Evolutionary conservation across 1,140 invertebrate species (phyloP), one percentile per base, ranked within the genome.

Genomic region (Bombus sylvicola): DNA sequence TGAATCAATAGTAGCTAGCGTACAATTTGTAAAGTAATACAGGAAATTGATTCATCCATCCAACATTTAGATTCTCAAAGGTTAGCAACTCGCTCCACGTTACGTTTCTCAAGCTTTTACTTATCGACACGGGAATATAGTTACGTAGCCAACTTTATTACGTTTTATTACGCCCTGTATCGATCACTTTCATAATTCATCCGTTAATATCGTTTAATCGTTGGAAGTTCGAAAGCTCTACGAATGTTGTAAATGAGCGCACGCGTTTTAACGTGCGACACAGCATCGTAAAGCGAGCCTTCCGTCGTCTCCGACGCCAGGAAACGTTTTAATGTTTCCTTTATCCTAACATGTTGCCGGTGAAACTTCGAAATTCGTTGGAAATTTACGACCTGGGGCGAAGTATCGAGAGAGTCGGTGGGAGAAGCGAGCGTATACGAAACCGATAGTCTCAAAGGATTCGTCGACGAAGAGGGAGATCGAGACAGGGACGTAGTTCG

Each of bases 371-470:
- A 4, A 74, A 74, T 75, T 82, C 25, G 12, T 18, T 13, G 71
- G 41, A 47, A 76, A 83, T 83, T 76, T 75, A 53, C 57, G 72
- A 43, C 8, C 1, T 10, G 18, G 15, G 9, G 71, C 13, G 28
- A 34, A 25, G 47, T 53, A 66, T 66, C 57, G 72, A 5, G 41
- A 15, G 22, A 15, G 39, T 22, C 15, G 5, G 31, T 13, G 37
- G 47, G n/a, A 41, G 66, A 31, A 22, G 12, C n/a, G 22, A n/a
- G n/a, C 31, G 41, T 66, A 59, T 22, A 18, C 71, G 39, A 31
- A 53, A 41, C 68, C 37, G n/a, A 41, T 59, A 83, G 66, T 34
- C 62, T 79, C 82, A n/a, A 71, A 74, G 57, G 53, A 66, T 31
- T 66, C 43, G 34, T 31, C 15, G 31, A 9, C 13, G 12, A 43